Evolutionary conservation across 2,113 vertebrate genomes (phyloP), one percentile per base, ranked within the genome.

Genomic region (Phyllopteryx taeniolatus): DNA sequence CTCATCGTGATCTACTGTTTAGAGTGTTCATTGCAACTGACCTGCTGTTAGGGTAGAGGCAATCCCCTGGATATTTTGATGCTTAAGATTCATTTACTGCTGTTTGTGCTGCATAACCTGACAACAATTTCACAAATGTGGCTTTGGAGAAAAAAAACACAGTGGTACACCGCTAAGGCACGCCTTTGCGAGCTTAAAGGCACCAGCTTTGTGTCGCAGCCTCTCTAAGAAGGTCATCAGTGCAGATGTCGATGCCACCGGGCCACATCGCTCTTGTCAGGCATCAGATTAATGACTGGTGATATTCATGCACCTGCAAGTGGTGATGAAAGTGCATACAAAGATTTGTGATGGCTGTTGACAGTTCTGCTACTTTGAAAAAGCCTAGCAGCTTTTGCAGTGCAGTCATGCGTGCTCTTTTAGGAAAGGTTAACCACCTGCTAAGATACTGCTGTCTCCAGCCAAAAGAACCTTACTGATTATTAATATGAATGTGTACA

Each of bases 331-430:
- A 60, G 60, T 11, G 69, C 70, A 82, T 74, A 44, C 73, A 51
- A n/a, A 75, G 67, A 84, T 79, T 68, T 64, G 64, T 47, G 71
- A 78, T 75, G 56, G 77, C 54, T 67, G 74, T 73, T 64, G 68
- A 9, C 42, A 83, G 65, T 54, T 68, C 63, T 70, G 66, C 8
- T 9, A 14, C 62, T 77, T 66, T 67, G 47, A 63, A 44, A 65
- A 22, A 22, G 35, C 44, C 61, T 0, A 13, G 63, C 39, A 67
- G 13, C 60, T 17, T 67, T 72, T 62, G 51, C 43, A 67, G 5
- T 62, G 39, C 67, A 47, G 8, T 54, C 66, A 47, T 35, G 68
- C 67, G 8, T 12, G 4, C 43, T 57, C 19, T 54, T 39, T 44
- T n/a, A 35, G 19, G 11, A 56, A 68, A 64, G 64, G 27, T 57